Conservation (phyloP, 2,888 invertebrate species). For the Papilio gigon region DNA sequence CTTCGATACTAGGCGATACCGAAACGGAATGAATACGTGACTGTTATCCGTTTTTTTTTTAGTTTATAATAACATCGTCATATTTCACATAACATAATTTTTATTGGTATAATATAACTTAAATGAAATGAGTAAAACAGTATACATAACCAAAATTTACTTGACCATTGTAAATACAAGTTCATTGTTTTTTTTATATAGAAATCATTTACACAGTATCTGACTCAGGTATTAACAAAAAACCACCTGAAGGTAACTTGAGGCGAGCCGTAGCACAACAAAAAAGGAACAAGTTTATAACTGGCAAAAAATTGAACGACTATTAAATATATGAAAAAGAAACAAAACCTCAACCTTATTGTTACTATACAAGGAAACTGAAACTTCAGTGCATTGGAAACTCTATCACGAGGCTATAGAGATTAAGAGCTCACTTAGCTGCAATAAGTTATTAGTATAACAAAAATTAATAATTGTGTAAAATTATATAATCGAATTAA, state of each 20-base stretch:
- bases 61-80: too few species aligned
- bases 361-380: not conserved
- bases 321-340: slow-evolving; percentile 56
- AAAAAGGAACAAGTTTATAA: slow-evolving; percentile 47
- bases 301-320: slow-evolving; percentile 44
- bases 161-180: not conserved
- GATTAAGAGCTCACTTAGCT: not conserved
- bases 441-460: too few species aligned
- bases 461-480: too few species aligned
- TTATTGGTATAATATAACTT: not conserved
- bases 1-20: too few species aligned
- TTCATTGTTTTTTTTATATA: not conserved
- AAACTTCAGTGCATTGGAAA: not conserved
- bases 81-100: too few species aligned
- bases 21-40: too few species aligned
- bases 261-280: not conserved
- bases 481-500: too few species aligned
- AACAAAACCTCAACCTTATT: slow-evolving; percentile 46
- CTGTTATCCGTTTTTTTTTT: too few species aligned
- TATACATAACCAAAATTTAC: not conserved
- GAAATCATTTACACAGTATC: slow-evolving; percentile 2
- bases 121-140: not conserved
- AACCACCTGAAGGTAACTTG: slow-evolving; percentile 8
- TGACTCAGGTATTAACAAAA: slow-evolving; percentile 6
- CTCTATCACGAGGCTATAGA: not conserved